Evolutionary conservation across 1,140 invertebrate genomes (phyloP), one percentile per base, ranked within the genome.

Genomic region (Eumeta japonica): DNA sequence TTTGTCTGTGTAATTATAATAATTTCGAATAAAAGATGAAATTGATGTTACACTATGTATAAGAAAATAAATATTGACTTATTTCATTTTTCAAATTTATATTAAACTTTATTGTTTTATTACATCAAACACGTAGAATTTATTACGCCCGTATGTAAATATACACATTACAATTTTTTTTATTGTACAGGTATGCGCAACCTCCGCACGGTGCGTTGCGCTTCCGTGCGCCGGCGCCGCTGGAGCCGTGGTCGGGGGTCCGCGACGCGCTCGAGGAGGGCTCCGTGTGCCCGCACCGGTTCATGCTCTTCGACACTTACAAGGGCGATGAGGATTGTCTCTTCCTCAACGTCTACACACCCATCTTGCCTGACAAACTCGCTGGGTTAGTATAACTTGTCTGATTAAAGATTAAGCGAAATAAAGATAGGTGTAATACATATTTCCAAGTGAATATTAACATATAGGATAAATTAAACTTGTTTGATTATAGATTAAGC

Each of bases 191-290:
- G 43, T 76, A 76, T 38, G 74, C 66, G 3, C 70, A 76, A 36
- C 63, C 74, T 0, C 74, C 74, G 1, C 65, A 59, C 9, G 70
- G 71, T 0, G 43, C 63, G 5, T 48, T 75, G 1, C 53, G 77
- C 27, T 81, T 81, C 45, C 61, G 71, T 47, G 79, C 82, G 17
- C 82, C 84, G 1, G 50, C 72, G 28, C 81, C 81, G 0, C 48
- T 78, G 10, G 78, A 81, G 45, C 52, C 78, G 10, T 87, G 85
- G 85, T 55, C 62, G 2, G 83, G 81, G 0, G 48, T 81, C 0
- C 68, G 76, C 15, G 79, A 86, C 42, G 82, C 83, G 0, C 62
- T 77, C 0, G 64, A 81, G 35, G 79, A 80, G 45, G 83, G 83
- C 10, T 67, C 77, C 4, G 64, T 73, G 9, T 81, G 78, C 42